phyloP scores from a whole-genome alignment of 2,113 vertebrate genomes.

The Microcebus griseorufus region DNA sequence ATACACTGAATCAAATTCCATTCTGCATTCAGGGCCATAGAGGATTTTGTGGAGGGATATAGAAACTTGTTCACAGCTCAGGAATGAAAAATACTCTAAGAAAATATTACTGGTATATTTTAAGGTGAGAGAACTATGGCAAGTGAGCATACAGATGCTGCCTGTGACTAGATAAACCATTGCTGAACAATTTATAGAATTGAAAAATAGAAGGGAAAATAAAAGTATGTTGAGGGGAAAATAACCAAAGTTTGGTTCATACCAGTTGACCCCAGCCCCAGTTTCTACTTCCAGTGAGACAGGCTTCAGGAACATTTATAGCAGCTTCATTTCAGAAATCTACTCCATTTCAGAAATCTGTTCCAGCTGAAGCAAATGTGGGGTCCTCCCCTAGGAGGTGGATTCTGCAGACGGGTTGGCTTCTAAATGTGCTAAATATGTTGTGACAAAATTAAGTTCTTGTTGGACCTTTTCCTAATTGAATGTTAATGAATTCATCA shows the following conservation, averaged over 20 bases:
- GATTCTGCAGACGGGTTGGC: not conserved
- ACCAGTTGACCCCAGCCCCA: too few relatives aligned
- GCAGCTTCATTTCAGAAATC: not conserved
- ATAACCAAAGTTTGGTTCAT: not conserved
- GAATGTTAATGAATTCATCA: conserved; percentile 18
- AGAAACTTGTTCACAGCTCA: not conserved
- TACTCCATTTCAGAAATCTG: not conserved
- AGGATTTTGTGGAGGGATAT: not conserved
- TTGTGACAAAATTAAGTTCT: not conserved
- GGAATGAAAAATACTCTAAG: not conserved
- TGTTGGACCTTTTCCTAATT: not conserved
- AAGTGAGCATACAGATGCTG: not conserved
- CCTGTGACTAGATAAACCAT: not conserved
- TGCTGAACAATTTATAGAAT: not conserved
- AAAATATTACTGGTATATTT: not conserved
- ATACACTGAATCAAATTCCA: conserved; percentile 54
- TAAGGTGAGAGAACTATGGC: not conserved
- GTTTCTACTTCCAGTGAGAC: not conserved
- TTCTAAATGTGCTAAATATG: not conserved
- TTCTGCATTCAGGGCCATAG: not conserved
- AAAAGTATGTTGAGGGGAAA: not conserved
- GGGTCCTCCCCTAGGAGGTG: not conserved
- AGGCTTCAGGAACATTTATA: not conserved
- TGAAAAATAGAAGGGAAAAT: not conserved
- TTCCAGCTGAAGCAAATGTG: not conserved